Percentiles rank a stretch among this genome's conserved stretches.
Conservation (phyloP, 2,797 vertebrate species). For the Sitta carolinensis region DNA sequence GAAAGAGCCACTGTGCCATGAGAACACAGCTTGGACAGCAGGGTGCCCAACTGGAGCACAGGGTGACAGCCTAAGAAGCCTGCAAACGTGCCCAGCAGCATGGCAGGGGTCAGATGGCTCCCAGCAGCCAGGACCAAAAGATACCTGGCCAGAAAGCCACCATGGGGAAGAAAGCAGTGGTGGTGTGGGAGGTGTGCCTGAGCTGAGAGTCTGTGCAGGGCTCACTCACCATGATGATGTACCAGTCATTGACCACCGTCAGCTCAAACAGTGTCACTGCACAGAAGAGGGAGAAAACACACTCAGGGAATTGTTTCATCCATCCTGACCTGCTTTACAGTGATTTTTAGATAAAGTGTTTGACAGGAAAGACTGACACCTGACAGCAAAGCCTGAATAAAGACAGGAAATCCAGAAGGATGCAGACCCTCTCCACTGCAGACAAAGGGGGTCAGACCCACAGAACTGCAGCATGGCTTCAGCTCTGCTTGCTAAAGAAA, state of each 20-base stretch:
- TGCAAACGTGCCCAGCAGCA: neutral
- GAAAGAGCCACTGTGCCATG: neutral
- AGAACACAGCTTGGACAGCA: neutral
- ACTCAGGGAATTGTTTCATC: neutral
- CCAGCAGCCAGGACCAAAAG: neutral
- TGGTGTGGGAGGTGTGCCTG: neutral
- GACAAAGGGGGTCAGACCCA: neutral
- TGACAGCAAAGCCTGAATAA: neutral
- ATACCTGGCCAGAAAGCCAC: neutral
- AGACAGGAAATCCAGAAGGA: neutral
- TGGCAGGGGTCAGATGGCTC: neutral
- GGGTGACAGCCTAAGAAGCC: neutral
- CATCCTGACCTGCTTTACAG: neutral
- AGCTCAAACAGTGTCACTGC: constrained; percentile 97
- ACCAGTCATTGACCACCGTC: constrained; percentile 99
- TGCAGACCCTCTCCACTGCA: neutral
- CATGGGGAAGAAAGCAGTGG: neutral
- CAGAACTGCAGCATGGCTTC: neutral
- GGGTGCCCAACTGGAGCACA: neutral
- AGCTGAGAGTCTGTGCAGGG: neutral
- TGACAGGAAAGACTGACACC: neutral
- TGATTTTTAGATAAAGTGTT: neutral
- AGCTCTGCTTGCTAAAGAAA: neutral
- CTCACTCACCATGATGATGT: constrained; percentile 94
- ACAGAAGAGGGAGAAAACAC: neutral